Evolutionary conservation across 1,140 invertebrate genomes (phyloP), one percentile per base, ranked within the genome.

Genomic region (Nylanderia fulva): DNA sequence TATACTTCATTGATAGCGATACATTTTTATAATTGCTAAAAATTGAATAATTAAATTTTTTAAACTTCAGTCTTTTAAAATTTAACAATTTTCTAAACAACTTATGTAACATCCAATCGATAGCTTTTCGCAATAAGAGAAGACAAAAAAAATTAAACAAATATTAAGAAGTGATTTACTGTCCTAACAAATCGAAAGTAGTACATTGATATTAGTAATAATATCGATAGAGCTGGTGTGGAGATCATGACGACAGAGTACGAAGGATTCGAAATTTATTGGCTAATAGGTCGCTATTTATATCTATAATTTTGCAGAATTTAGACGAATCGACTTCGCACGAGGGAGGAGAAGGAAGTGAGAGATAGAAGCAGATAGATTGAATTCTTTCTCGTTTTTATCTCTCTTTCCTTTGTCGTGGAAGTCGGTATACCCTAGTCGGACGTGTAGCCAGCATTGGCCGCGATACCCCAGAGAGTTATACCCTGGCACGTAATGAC

Each of bases 401-500:
- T 75, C 45, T 80, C 68, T 56, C 45, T 80, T 68, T 61, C 61
- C 54, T 69, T 87, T 56, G 60, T 63, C 75, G 48, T 63, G 36
- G 74, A 33, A 36, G 45, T 64, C 68, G 18, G 58, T 85, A n/a
- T n/a, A 64, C 63, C 60, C 15, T 15, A 1, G 29, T 33, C 29
- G 29, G 29, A 33, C 29, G 61, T 21, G 24, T 60, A 42, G 27
- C 61, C 82, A 39, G 45, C 36, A 15, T 54, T 36, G 13, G 68
- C 9, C 54, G 39, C 48, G 72, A 84, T 76, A 82, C 52, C 27
- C 60, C 54, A 69, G 36, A 75, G 60, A 86, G 77, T 39, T 80
- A 74, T 84, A 66, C 11, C 58, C 54, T 27, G 27, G 77, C 61
- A 61, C 33, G 18, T 90, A 90, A 89, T 89, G 85, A 90, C 82